A percentile compares a stretch with the other conserved stretches of the same genome.
These are phyloP conservation scores for Silurus lanzhouensis DNA, from an alignment of 2,797 vertebrate genomes.

Conservation along the genomic window DNA sequence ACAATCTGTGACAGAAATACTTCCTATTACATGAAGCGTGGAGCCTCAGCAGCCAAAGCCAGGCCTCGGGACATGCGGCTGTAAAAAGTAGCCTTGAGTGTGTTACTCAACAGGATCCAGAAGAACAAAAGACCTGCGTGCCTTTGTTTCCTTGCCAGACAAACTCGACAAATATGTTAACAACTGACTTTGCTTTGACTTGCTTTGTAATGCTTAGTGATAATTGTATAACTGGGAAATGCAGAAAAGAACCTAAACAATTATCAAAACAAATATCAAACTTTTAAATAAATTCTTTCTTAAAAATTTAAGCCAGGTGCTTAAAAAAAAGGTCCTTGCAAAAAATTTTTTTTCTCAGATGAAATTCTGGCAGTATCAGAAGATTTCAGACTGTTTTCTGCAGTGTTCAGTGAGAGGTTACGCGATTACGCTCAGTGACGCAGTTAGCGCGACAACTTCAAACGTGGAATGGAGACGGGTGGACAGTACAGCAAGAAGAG, in stretches of 20 bases:
- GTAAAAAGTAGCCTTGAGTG: conserved; percentile 39
- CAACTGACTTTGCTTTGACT: background rate
- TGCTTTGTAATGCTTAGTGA: background rate
- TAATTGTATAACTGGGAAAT: background rate
- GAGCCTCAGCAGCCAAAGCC: conserved; percentile 46
- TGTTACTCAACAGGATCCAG: conserved; percentile 32
- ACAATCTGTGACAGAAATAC: conserved; percentile 55
- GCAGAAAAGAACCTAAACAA: background rate
- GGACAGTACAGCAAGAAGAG: too few species aligned
- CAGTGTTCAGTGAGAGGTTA: too few species aligned
- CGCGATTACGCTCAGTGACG: too few species aligned
- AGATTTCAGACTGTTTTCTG: too few species aligned
- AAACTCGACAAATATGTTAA: background rate
- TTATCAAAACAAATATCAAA: background rate
- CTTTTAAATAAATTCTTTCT: too few species aligned
- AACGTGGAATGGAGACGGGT: too few species aligned
- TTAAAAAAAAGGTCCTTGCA: too few species aligned
- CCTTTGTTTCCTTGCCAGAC: background rate
- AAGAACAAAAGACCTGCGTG: background rate
- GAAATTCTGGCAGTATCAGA: background rate
- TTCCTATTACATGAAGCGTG: conserved; percentile 48
- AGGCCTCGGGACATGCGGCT: conserved; percentile 27
- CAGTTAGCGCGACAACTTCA: too few species aligned
- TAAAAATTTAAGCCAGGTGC: too few species aligned
- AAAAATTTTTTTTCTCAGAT: too few species aligned